A percentile compares a stretch with the other conserved stretches of the same genome.
These are phyloP conservation scores for Discoglossus pictus DNA, from an alignment of 2,797 vertebrate genomes.

Conservation along the genomic window DNA sequence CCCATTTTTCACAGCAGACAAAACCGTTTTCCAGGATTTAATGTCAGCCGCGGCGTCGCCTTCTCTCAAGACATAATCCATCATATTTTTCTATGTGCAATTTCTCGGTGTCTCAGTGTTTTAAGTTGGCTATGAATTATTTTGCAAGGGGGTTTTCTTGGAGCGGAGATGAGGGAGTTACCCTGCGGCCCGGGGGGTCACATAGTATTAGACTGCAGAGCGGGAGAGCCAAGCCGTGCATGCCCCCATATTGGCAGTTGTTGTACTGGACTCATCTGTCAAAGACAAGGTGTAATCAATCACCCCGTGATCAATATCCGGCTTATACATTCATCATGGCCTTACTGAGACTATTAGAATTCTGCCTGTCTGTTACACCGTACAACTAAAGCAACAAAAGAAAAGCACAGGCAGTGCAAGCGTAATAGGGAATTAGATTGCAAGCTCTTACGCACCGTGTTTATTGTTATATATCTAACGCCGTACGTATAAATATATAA, in stretches of 20 bases:
- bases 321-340: constrained; percentile 80
- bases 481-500: too few species aligned
- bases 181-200: constrained; percentile 67
- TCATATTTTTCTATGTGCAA: constrained; percentile 89
- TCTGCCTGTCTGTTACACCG: constrained; percentile 61
- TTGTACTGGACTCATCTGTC: constrained; percentile 84
- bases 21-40: constrained; percentile 99
- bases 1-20: constrained; percentile 99
- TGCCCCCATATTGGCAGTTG: constrained; percentile 82
- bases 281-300: constrained; percentile 83
- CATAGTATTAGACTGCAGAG: constrained; percentile 77
- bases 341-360: constrained; percentile 64
- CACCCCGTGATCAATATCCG: constrained; percentile 87
- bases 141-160: constrained; percentile 66
- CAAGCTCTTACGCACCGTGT: too few species aligned
- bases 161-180: constrained; percentile 63
- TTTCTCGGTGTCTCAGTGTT: constrained; percentile 75
- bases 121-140: constrained; percentile 82
- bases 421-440: too few species aligned
- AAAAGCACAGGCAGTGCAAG: too few species aligned
- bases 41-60: constrained; percentile 89
- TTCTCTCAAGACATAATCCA: constrained; percentile 93
- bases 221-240: constrained; percentile 70
- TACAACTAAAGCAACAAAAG: constrained; percentile 58
- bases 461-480: too few species aligned